A percentile compares a stretch with the other conserved stretches of the same genome.
Evolutionary conservation across 2,888 invertebrate genomes (phyloP).

Genomic region (Eucriotettix oculatus): DNA sequence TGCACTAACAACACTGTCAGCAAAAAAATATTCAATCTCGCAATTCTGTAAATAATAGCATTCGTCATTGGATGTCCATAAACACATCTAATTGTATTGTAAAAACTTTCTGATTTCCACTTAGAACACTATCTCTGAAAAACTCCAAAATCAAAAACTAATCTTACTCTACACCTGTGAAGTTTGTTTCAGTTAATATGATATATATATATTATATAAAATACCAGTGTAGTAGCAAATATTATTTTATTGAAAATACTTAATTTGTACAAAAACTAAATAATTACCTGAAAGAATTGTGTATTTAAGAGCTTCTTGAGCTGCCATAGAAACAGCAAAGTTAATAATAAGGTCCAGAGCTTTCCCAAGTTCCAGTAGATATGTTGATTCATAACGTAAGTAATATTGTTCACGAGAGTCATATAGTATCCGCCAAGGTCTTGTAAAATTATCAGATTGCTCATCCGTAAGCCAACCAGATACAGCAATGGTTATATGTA

Average conservation of each 20-base stretch:
- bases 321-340: constrained; percentile 37
- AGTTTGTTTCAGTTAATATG: neutral
- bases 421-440: constrained; percentile 38
- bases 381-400: constrained; percentile 41
- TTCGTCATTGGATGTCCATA: too few species aligned
- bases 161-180: too few species aligned
- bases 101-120: too few species aligned
- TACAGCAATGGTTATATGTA: constrained; percentile 43
- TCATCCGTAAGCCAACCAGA: constrained; percentile 47
- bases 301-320: constrained; percentile 44
- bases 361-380: constrained; percentile 37
- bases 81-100: too few species aligned
- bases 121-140: too few species aligned
- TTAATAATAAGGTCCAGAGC: constrained; percentile 42
- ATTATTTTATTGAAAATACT: neutral
- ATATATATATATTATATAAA: neutral
- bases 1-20: too few species aligned
- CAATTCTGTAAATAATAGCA: too few species aligned
- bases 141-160: too few species aligned
- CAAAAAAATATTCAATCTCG: too few species aligned
- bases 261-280: neutral
- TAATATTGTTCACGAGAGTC: constrained; percentile 45
- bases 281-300: constrained; percentile 38
- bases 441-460: constrained; percentile 24
- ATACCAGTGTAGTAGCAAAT: neutral